Evolutionary conservation across 2,888 invertebrate species (phyloP), one percentile per base, ranked within the genome.

Genomic region (Phengaris alcon): DNA sequence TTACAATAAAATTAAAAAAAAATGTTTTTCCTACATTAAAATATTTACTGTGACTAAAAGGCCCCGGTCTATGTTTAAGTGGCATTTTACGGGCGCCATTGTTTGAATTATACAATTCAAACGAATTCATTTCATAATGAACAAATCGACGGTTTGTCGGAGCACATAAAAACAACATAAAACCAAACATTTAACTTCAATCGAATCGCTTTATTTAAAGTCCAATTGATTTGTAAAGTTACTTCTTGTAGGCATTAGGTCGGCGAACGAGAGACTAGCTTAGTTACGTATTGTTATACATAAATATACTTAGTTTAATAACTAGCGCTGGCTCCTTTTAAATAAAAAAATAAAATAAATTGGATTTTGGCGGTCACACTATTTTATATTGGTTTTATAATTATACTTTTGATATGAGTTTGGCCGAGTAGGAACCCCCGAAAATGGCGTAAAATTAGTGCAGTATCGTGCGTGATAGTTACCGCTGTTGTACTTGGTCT

Each of bases 401-500:
- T 35, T 35, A 35, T 35, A 35, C 35, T 35, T 3, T 35, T 35
- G 0, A 35, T 35, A 35, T 35, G 2, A 35, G 35, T 35, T 35
- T 35, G 3, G 35, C 2, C 35, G 35, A 35, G 4, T 35, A 35
- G 3, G 4, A 3, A 35, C 35, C 35, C 35, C 35, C 35, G 2
- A 35, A 3, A 3, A 3, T 35, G 35, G 35, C 35, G 35, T 35
- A 35, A 35, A 22, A 0, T 22, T 22, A 22, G 22, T 22, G 1
- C 35, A 35, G 35, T 35, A 35, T 35, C 35, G 35, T 54, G 10
- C 44, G 48, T 54, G 75, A 69, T 68, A 64, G 77, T 77, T 86
- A 93, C 93, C 93, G 80, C 84, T 86, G 82, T 89, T 90, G 82
- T 83, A 88, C 59, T 85, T 88, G 2, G 83, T 77, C 75, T 87